Percentiles rank a stretch among this genome's conserved stretches.
Conservation (phyloP, 2,888 invertebrate genomes). For the Papilio demoleus region DNA sequence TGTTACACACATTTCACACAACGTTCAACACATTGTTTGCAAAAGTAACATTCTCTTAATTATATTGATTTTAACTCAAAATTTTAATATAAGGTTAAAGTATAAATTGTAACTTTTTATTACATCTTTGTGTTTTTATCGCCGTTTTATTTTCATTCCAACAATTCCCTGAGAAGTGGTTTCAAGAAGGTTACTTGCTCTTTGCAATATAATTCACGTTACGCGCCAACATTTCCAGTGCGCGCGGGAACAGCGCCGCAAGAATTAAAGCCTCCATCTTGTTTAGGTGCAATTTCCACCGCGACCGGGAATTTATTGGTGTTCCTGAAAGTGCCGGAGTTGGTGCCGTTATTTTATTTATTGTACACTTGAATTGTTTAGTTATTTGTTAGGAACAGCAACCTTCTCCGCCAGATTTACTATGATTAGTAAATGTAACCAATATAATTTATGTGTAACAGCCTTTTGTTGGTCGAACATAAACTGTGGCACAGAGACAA, state of each 20-base stretch:
- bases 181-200: background rate
- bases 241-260: background rate
- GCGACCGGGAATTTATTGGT: slow-evolving; percentile 16
- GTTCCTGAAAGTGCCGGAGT: background rate
- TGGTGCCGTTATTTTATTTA: slow-evolving; percentile 3
- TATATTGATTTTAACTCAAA: background rate
- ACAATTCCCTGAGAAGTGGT: background rate
- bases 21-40: background rate
- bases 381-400: background rate
- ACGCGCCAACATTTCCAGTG: background rate
- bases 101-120: background rate
- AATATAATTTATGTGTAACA: too few relatives aligned
- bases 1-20: background rate
- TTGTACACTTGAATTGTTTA: background rate
- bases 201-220: background rate
- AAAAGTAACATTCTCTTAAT: background rate
- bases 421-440: too few relatives aligned
- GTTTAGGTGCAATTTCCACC: slow-evolving; percentile 22
- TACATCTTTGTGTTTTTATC: background rate
- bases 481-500: background rate
- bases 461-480: background rate
- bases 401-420: background rate
- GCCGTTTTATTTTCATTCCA: background rate
- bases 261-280: slow-evolving; percentile 19
- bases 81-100: too few relatives aligned